A percentile compares a stretch with the other conserved stretches of the same genome.
Conservation (phyloP, 2,797 vertebrate genomes). For the Tokudaia muenninki region DNA sequence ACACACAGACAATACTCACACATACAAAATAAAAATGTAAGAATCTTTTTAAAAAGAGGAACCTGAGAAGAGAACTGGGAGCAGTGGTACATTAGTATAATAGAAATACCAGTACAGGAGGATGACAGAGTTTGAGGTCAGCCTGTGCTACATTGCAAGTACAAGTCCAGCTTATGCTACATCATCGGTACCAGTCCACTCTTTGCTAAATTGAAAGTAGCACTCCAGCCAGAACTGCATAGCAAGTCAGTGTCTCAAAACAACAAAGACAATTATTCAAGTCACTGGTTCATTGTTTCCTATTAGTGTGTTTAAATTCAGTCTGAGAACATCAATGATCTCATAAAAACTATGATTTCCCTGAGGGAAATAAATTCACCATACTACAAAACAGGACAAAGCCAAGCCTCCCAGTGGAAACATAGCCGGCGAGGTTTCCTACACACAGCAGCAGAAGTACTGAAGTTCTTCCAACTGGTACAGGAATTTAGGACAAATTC, state of each 20-base stretch:
- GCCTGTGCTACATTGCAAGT: not conserved
- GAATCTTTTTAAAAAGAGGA: not conserved
- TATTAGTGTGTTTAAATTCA: constrained; percentile 49
- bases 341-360: not conserved
- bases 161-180: not conserved
- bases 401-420: not conserved
- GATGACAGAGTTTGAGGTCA: not conserved
- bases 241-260: not conserved
- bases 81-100: not conserved
- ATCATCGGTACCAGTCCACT: not conserved
- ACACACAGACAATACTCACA: not conserved
- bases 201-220: not conserved
- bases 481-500: constrained; percentile 80
- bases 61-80: not conserved
- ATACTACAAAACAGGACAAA: constrained; percentile 21
- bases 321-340: constrained; percentile 26
- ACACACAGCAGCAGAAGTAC: constrained; percentile 25
- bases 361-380: not conserved
- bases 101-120: not conserved
- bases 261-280: not conserved
- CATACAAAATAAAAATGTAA: not conserved
- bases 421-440: not conserved
- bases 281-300: constrained; percentile 15
- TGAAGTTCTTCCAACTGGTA: constrained; percentile 60
- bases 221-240: not conserved